Conservation (phyloP, 2,888 invertebrate genomes). For the Toxonevra muliebris region DNA sequence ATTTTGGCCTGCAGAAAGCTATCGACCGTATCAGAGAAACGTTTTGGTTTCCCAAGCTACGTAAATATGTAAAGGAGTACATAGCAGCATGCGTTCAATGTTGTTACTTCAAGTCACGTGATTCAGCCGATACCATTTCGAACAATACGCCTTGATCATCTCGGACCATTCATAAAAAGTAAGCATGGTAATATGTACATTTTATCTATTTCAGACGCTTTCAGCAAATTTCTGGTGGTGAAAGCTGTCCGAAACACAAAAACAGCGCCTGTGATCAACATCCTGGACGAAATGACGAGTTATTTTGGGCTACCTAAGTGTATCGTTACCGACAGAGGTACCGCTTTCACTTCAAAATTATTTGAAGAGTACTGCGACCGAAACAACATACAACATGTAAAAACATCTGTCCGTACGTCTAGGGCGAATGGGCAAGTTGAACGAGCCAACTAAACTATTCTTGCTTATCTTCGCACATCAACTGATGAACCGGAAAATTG, state of each 20-base stretch:
- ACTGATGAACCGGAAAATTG: slow-evolving; percentile 22
- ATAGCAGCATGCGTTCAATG: slow-evolving; percentile 59
- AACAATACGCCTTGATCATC: slow-evolving; percentile 26
- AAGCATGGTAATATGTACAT: slow-evolving; percentile 22
- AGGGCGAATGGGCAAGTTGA: slow-evolving; percentile 43
- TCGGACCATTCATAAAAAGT: slow-evolving; percentile 28
- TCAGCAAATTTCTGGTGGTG: slow-evolving; percentile 23
- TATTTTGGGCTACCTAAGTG: slow-evolving; percentile 43
- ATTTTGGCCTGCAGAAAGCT: slow-evolving; percentile 19
- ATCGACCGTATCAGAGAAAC: slow-evolving; percentile 30
- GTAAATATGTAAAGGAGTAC: slow-evolving; percentile 55
- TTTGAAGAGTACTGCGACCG: no score
- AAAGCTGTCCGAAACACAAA: background rate
- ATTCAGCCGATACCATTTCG: no score
- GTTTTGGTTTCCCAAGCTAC: slow-evolving; percentile 62
- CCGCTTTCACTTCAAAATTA: slow-evolving; percentile 42
- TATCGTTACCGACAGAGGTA: slow-evolving; percentile 45
- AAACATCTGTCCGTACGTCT: slow-evolving; percentile 42
- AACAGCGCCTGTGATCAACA: no score
- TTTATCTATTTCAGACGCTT: slow-evolving; percentile 24
- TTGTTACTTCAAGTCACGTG: slow-evolving; percentile 55
- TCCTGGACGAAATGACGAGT: no score
- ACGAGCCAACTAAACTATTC: slow-evolving; percentile 30
- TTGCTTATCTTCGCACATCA: slow-evolving; percentile 19
- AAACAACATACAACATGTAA: slow-evolving; percentile 43